Evolutionary conservation across 2,113 vertebrate genomes (phyloP), one percentile per base, ranked within the genome.

Genomic region (Machaerirhynchus nigripectus): DNA sequence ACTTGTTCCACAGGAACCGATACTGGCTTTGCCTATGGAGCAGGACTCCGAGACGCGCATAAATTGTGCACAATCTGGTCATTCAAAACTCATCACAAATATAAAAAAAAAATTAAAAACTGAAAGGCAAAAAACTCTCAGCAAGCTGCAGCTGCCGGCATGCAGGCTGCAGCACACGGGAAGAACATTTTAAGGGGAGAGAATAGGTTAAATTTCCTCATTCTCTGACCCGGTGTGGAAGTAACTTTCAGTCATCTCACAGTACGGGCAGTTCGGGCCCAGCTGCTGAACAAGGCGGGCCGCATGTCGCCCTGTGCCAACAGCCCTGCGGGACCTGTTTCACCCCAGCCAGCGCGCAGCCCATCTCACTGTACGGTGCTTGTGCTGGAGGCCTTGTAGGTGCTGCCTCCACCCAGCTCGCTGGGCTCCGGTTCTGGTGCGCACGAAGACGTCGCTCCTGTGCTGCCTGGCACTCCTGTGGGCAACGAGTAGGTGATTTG

Each of bases 321-420:
- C 28, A 31, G 61, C 27, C 55, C 26, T 1, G 3, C 1, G 3
- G 68, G n/a, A 11, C 8, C 6, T 7, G 1, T 22, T 30, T 19
- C 20, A 6, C 1, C 57, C 14, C 10, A 21, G 21, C 9, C 35
- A 6, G 61, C 53, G 13, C 70, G 1, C 33, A 12, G 63, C 35
- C 39, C 87, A 3, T 17, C 22, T 28, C 11, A 0, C 35, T 1
- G 42, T 1, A 7, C 9, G 0, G 42, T 0, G 69, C 71, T 15
- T 4, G 31, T 1, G 9, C 67, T 4, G 39, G 60, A 49, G 57
- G 40, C 30, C 40, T 44, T 35, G 26, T 12, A 46, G 75, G 79
- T 37, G 76, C 84, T 79, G 69, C 71, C 84, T 70, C 57, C 83
- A 6, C 31, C 42, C 20, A 2, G 27, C 47, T 65, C 2, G 3